phyloP scores from a whole-genome alignment of 2,888 invertebrate genomes.

The Meloe dianella region DNA sequence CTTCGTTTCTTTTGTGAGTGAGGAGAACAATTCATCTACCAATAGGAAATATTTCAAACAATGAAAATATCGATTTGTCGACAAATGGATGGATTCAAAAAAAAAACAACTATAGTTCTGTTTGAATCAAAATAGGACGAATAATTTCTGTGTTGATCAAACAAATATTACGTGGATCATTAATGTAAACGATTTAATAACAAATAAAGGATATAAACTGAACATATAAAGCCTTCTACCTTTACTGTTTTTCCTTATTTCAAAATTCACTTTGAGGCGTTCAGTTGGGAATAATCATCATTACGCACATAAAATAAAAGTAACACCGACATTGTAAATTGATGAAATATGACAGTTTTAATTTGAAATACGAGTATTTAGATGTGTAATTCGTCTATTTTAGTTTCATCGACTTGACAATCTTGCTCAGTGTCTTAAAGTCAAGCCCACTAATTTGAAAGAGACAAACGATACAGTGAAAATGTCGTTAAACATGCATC shows the following conservation, averaged over 20 bases:
- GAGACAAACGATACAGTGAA: background rate
- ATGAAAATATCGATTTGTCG: background rate
- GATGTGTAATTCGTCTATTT: background rate
- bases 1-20: background rate
- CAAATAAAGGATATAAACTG: no score
- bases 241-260: background rate
- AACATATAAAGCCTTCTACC: no score
- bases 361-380: no score
- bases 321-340: background rate
- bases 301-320: background rate
- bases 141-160: no score
- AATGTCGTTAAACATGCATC: background rate
- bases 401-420: background rate
- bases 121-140: no score
- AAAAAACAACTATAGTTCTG: background rate
- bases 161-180: no score
- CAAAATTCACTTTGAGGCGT: background rate
- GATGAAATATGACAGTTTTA: background rate
- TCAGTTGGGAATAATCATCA: background rate
- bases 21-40: background rate
- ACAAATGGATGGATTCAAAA: background rate
- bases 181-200: no score
- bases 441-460: background rate
- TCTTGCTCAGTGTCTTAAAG: no score
- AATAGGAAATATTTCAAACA: background rate